Evolutionary conservation across 2,113 vertebrate species (phyloP), one percentile per base, ranked within the genome.

Genomic region (Peucedramus taeniatus): DNA sequence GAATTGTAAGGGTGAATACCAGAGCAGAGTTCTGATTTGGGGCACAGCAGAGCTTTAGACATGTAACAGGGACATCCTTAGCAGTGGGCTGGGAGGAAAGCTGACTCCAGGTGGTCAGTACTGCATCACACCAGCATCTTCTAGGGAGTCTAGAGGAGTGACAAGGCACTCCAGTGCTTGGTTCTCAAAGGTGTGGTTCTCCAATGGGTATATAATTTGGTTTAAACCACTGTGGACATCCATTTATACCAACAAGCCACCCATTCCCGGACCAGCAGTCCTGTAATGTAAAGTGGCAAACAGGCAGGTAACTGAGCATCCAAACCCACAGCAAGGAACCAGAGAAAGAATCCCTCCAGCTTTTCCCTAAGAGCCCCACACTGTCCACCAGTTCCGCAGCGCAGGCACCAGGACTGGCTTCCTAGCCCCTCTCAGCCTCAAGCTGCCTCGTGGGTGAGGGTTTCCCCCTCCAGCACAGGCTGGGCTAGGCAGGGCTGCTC

Each of bases 121-220:
- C 30, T 4, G 0, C 12, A 5, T 63, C 47, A 26, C 35, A 44
- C 22, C 56, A 75, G 30, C 45, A 21, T 22, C 7, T 24, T 61
- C 65, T 50, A 22, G 23, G 20, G 23, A 35, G 3, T 44, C 63
- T 37, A 50, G 21, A 60, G 50, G 69, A 16, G 9, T 0, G 0
- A 33, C 10, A 16, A 45, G 20, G 6, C 33, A n/a, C n/a, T n/a
- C n/a, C n/a, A n/a, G n/a, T n/a, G n/a, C n/a, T n/a, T n/a, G n/a
- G n/a, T n/a, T n/a, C n/a, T n/a, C n/a, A n/a, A n/a, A n/a, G n/a
- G n/a, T n/a, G n/a, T n/a, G n/a, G n/a, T n/a, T n/a, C 20, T 21
- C 42, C 49, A 40, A 49, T 5, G 19, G 5, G 2, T 10, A 0
- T 51, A 20, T 8, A 0, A 0, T 42, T 69, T 72, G 33, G 3